phyloP scores from a whole-genome alignment of 2,113 vertebrate species.

The Empidonax alnorum region DNA sequence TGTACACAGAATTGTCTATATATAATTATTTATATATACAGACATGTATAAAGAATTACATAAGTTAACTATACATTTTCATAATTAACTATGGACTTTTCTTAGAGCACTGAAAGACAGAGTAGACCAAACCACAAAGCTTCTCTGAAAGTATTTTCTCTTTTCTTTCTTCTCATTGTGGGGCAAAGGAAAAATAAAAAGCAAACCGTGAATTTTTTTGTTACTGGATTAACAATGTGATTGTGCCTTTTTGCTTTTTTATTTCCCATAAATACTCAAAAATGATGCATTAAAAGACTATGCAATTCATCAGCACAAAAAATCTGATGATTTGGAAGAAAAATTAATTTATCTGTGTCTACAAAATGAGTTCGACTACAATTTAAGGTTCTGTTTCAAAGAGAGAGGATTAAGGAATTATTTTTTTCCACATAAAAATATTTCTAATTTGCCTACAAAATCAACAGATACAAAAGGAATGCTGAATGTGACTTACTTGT shows the following conservation, averaged over 20 bases:
- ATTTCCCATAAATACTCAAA: not conserved
- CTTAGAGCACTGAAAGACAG: not conserved
- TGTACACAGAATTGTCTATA: not conserved
- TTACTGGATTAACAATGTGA: not conserved
- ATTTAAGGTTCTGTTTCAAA: not conserved
- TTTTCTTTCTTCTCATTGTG: not conserved
- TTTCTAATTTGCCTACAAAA: not conserved
- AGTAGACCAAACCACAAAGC: not conserved
- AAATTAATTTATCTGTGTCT: not conserved
- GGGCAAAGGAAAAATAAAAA: not conserved
- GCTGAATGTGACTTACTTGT: constrained; percentile 77
- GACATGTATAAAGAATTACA: accelerated
- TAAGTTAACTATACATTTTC: not conserved
- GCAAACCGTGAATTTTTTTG: not conserved
- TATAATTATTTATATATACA: not conserved
- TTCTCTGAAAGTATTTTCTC: not conserved
- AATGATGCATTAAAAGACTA: not conserved
- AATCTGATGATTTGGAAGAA: not conserved
- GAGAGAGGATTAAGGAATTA: not conserved
- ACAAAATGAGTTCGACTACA: not conserved
- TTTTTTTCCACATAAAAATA: not conserved
- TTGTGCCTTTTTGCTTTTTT: not conserved
- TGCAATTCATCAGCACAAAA: not conserved
- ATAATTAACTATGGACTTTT: not conserved
- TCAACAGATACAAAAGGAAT: not conserved